Evolutionary conservation across 2,113 vertebrate genomes (phyloP), one percentile per base, ranked within the genome.

Genomic region (Nibea albiflora): DNA sequence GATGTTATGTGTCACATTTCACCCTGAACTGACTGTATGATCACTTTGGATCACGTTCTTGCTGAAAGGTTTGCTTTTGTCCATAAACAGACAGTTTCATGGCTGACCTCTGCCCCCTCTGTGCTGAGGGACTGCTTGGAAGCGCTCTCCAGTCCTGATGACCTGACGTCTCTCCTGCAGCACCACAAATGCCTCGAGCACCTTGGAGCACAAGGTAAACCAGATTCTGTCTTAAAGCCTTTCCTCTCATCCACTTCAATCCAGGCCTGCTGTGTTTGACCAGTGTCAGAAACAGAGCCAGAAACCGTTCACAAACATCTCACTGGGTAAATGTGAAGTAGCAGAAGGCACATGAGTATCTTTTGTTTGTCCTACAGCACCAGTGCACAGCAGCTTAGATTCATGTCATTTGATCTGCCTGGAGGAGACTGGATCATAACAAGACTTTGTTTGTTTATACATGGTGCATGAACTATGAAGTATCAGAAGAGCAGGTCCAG

Each of bases 41-140:
- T 58, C 26, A 5, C 19, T 46, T 28, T 26, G 14, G 24, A 24
- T 15, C 17, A 5, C 11, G 17, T 77, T 65, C 31, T 60, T 50
- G 26, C 62, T 77, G 46, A 76, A 22, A 20, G 1, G 3, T 61
- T 26, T 39, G 7, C 9, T 46, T 24, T 58, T 52, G n/a, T 60
- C 46, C 6, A 24, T 76, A 22, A 78, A 77, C 83, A 91, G 86
- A 73, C 85, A 0, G 78, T 89, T n/a, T 92, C 77, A 0, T 91
- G 87, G 87, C 85, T 93, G 81, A 78, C 88, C 67, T 87, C 85
- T 70, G 90, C 81, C 44, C 91, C 91, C 63, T 91, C 84, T 22
- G 82, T 91, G 2, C 78, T 92, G 80, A 89, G 68, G 54, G 90
- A 94, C 60, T 92, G 88, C 35, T 8, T 90, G 49, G 17, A 89